These are phyloP conservation scores for Drosophila paulistorum DNA, from an alignment of 1,140 invertebrate genomes.

Conservation along the genomic window DNA sequence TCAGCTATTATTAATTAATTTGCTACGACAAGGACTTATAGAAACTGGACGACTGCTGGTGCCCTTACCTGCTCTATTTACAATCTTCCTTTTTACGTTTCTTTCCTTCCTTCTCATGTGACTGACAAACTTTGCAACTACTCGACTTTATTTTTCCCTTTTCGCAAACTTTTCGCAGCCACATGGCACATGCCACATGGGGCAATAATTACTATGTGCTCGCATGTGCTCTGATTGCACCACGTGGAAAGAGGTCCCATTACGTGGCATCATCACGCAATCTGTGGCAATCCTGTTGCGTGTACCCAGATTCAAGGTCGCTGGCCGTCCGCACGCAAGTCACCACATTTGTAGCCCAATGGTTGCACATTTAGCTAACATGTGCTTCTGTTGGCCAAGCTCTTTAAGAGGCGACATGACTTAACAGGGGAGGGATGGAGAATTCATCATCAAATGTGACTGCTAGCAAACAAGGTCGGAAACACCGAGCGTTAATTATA, in stretches of 20 bases:
- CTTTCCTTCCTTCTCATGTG: not conserved
- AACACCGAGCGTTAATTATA: slow-evolving; percentile 50
- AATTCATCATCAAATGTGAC: slow-evolving; percentile 17
- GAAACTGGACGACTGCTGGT: not conserved
- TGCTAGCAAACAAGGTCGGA: slow-evolving; percentile 18
- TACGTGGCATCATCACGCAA: slow-evolving; percentile 31
- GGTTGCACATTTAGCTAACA: slow-evolving; percentile 17
- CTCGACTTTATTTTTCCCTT: slow-evolving; percentile 15
- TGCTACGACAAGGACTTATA: slow-evolving; percentile 29
- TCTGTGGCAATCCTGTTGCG: slow-evolving; percentile 14
- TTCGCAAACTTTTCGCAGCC: slow-evolving; percentile 13
- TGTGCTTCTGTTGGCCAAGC: slow-evolving; percentile 10
- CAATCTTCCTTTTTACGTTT: slow-evolving; percentile 1
- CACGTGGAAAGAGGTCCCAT: slow-evolving; percentile 1
- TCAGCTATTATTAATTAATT: slow-evolving; percentile 60
- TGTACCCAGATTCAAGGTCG: slow-evolving; percentile 16
- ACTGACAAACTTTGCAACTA: slow-evolving; percentile 25
- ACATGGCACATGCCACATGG: slow-evolving; percentile 30
- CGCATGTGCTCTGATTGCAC: slow-evolving; percentile 42
- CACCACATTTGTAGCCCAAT: not conserved
- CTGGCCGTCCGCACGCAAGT: slow-evolving; percentile 13
- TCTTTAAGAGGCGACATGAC: not conserved
- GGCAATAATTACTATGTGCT: slow-evolving; percentile 45
- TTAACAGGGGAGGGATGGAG: not conserved
- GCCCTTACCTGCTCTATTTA: not conserved